phyloP scores from a whole-genome alignment of 37 sponge, comb jelly and placozoan genomes.

The Theonella swinhoei region DNA sequence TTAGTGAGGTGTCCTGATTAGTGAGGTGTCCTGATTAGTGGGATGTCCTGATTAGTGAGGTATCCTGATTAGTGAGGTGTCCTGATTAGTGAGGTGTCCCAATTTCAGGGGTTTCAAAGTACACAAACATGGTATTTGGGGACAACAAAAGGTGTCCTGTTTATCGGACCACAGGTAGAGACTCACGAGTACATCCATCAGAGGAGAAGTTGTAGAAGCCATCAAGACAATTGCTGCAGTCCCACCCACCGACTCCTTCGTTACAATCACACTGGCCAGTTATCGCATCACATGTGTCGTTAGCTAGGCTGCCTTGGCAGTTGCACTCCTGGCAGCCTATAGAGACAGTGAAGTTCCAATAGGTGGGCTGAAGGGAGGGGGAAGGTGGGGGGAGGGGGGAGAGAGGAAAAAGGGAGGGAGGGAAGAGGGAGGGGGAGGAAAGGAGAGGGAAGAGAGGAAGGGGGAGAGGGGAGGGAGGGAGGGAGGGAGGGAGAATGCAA shows the following conservation, averaged over 20 bases:
- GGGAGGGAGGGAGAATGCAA: background rate
- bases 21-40: no score
- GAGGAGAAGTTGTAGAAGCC: constrained; percentile 47
- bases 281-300: constrained; percentile 33
- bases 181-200: constrained; percentile 13
- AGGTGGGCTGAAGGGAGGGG: constrained; percentile 7
- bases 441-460: background rate
- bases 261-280: constrained; percentile 72
- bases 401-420: background rate
- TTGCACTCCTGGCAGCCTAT: constrained; percentile 63
- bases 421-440: background rate
- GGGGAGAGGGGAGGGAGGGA: background rate
- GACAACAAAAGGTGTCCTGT: no score
- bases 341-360: constrained; percentile 30
- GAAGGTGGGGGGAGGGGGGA: background rate
- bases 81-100: no score
- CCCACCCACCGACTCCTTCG: constrained; percentile 15
- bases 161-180: no score
- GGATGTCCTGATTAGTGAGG: no score
- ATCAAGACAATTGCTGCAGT: constrained; percentile 40
- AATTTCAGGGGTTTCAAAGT: no score
- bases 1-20: no score
- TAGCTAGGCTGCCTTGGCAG: constrained; percentile 36
- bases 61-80: no score
- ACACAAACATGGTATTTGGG: no score